These are phyloP conservation scores for Merodon equestris DNA, from an alignment of 2,888 invertebrate species.

Conservation along the genomic window DNA sequence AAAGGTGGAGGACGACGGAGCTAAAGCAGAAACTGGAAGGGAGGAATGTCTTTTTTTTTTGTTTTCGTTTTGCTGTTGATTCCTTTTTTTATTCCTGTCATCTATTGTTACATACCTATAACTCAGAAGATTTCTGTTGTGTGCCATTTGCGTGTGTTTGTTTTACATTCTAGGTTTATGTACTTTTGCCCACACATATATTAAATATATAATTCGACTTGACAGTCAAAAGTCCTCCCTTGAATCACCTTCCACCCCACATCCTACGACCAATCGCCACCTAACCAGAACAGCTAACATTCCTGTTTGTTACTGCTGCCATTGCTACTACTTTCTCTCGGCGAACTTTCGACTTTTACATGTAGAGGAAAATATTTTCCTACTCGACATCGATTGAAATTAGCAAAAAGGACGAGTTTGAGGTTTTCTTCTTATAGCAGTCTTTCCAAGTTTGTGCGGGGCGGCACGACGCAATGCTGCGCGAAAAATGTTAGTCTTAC, in stretches of 20 bases:
- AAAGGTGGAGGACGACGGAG: constrained; percentile 3
- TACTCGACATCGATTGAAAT: constrained; percentile 66
- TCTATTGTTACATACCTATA: constrained; percentile 49
- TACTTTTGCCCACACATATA: constrained; percentile 56
- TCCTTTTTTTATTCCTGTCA: constrained; percentile 22
- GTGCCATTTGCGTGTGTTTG: constrained; percentile 54
- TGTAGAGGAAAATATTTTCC: constrained; percentile 60
- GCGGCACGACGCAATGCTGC: constrained; percentile 39
- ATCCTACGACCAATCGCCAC: constrained; percentile 1
- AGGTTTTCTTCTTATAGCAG: not conserved
- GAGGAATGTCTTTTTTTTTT: not conserved
- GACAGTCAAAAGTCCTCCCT: constrained; percentile 64
- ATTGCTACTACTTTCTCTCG: constrained; percentile 30
- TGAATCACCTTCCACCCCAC: constrained; percentile 21
- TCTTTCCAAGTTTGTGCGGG: not conserved
- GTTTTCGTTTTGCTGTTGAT: not conserved
- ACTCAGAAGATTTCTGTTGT: constrained; percentile 54
- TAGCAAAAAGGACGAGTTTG: constrained; percentile 51
- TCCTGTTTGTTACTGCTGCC: no score
- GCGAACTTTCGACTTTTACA: constrained; percentile 58
- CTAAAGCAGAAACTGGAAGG: constrained; percentile 25
- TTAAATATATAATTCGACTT: constrained; percentile 64
- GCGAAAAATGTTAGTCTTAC: constrained; percentile 60
- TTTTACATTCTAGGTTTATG: constrained; percentile 65
- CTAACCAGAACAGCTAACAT: constrained; percentile 1